Base-by-base conservation (phyloP, 30 jellyfish, hydroid and myxozoan genomes). In the Chironex yamaguchii region DNA sequence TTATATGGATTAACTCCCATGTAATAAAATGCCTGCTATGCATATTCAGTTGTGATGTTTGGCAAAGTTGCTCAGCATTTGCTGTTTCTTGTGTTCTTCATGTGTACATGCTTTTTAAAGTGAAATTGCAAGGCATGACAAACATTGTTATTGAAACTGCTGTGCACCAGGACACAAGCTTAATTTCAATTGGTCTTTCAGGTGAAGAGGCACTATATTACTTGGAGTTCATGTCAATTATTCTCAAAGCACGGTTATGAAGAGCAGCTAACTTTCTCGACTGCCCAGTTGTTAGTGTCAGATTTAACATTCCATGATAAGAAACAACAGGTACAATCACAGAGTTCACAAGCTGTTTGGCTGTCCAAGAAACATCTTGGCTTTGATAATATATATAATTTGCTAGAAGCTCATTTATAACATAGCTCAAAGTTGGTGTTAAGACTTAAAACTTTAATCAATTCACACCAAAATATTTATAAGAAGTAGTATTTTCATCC, bases 101-200 rank as follows among this genome's bases (percentile, higher is more conserved):
- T 70, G 84, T 70, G 84, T 48, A 14, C 76, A 73, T 73, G 87
- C 31, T 72, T 0, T 73, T 72, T 26, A 62, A 73, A 11, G 76
- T 73, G 87, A 73, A 66, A 34, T 48, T 70, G 84, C 84, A 70
- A 70, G 84, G 84, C 84, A n/a, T n/a, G n/a, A n/a, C n/a, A n/a
- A n/a, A n/a, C n/a, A n/a, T n/a, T n/a, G n/a, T n/a, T n/a, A n/a
- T 35, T 70, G 23, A 70, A 49, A 31, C 50, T 42, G 76, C 52
- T 29, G 52, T 74, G 77, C 76, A 74, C 74, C 52, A 74, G 87
- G 87, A 74, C 13, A 42, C 87, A 74, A 24, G 87, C 87, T 74
- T 67, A 6, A 25, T 70, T 70, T 70, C 36, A 33, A 49, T 74
- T 54, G 53, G 52, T 49, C n/a, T 49, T 74, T n/a, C 52, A 48